phyloP scores from a whole-genome alignment of 2,113 vertebrate genomes.

The Phyllopteryx taeniolatus region DNA sequence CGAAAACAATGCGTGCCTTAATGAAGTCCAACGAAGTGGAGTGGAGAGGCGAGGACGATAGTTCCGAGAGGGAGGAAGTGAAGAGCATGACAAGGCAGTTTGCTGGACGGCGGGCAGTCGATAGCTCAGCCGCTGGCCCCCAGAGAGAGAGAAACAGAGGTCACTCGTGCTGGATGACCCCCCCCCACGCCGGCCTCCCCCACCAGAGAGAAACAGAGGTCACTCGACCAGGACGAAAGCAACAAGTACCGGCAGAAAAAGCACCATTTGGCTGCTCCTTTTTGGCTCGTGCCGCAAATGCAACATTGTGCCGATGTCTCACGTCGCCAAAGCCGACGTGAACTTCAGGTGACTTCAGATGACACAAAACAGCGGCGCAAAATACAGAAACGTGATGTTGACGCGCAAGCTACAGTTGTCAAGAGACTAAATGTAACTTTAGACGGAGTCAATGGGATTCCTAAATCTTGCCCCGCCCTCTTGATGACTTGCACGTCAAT shows the following conservation, averaged over 20 bases:
- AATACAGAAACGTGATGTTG: too few relatives aligned
- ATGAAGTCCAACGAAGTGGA: slow-evolving; percentile 34
- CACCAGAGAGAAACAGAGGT: not conserved
- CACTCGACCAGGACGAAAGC: not conserved
- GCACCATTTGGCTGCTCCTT: not conserved
- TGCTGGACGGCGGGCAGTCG: slow-evolving; percentile 37
- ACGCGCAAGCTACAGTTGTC: too few relatives aligned
- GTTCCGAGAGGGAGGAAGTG: slow-evolving; percentile 38
- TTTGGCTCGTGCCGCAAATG: not conserved
- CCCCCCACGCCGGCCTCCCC: not conserved
- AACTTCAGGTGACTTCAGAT: not conserved
- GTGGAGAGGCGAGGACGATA: slow-evolving; percentile 26
- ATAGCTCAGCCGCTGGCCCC: not conserved
- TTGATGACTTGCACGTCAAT: too few relatives aligned
- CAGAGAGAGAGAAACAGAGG: not conserved
- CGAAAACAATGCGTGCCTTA: slow-evolving; percentile 13
- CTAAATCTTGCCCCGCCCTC: too few relatives aligned
- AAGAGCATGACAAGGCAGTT: slow-evolving; percentile 68
- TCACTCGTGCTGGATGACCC: not conserved
- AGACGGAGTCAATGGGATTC: too few relatives aligned
- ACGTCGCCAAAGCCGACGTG: not conserved
- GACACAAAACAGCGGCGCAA: too few relatives aligned
- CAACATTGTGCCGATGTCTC: not conserved
- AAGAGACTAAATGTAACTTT: too few relatives aligned
- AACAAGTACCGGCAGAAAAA: slow-evolving; percentile 4